Evolutionary conservation across 64 coral and sea anemone species (phyloP).

Genomic region (Stichodactyla mertensii): DNA sequence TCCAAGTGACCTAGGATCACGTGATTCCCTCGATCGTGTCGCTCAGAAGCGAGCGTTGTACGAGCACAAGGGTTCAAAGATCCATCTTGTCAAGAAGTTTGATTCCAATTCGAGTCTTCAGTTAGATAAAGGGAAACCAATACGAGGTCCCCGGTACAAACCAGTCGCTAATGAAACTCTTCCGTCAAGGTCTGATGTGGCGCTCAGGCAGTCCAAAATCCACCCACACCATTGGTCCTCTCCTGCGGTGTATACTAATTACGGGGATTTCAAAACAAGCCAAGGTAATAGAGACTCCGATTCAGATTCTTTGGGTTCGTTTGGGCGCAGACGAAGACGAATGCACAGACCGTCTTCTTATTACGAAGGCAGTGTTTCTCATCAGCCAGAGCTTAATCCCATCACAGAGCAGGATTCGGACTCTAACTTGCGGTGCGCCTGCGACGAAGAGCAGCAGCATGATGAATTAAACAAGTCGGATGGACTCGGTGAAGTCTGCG

Average conservation of each 20-base stretch:
- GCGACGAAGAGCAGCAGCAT: slow-evolving; percentile 50
- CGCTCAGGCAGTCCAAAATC: slow-evolving; percentile 43
- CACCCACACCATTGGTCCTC: slow-evolving; percentile 80
- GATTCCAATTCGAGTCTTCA: slow-evolving; percentile 74
- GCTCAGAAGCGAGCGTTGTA: slow-evolving; percentile 50
- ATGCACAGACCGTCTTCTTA: slow-evolving; percentile 63
- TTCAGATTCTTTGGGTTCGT: slow-evolving; percentile 60
- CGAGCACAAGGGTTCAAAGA: slow-evolving; percentile 69
- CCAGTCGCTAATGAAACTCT: slow-evolving; percentile 49
- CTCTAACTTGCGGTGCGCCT: slow-evolving; percentile 60
- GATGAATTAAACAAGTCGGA: slow-evolving; percentile 20
- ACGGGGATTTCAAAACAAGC: slow-evolving; percentile 44
- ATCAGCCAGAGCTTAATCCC: slow-evolving; percentile 27
- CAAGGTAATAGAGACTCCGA: slow-evolving; percentile 51
- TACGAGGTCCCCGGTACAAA: slow-evolving; percentile 47
- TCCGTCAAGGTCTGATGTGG: slow-evolving; percentile 8
- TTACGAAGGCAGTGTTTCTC: slow-evolving; percentile 32
- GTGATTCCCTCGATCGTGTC: slow-evolving; percentile 56
- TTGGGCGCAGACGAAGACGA: slow-evolving; percentile 45
- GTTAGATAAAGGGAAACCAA: slow-evolving; percentile 21
- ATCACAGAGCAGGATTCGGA: slow-evolving; percentile 54
- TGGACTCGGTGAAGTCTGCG: slow-evolving; percentile 20
- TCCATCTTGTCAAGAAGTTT: slow-evolving; percentile 51
- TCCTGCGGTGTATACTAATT: slow-evolving; percentile 52
- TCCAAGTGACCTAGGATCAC: slow-evolving; percentile 59